Evolutionary conservation across 1,140 invertebrate species (phyloP).

Genomic region (Drosophila arizonae): DNA sequence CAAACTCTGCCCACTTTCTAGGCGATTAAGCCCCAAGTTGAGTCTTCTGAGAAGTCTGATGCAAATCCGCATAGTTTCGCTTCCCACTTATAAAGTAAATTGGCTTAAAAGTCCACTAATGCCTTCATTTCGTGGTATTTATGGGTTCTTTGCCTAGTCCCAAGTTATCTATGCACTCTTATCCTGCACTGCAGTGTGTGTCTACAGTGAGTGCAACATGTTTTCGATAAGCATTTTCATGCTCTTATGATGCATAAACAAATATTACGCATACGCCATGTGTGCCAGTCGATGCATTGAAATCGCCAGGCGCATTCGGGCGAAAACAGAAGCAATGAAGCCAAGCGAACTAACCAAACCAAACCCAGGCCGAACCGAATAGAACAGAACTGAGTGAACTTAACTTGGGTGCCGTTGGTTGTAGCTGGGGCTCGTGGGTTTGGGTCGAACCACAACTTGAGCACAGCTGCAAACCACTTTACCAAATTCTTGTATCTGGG

Average conservation of each 20-base stretch:
- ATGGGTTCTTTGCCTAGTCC: not conserved
- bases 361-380: not conserved
- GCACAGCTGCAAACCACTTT: constrained; percentile 38
- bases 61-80: no score
- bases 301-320: constrained; percentile 31
- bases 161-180: not conserved
- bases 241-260: constrained; percentile 9
- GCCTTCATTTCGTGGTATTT: not conserved
- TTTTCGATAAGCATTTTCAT: constrained; percentile 19
- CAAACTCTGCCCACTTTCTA: not conserved
- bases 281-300: constrained; percentile 20
- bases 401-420: not conserved
- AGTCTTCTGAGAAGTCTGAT: no score
- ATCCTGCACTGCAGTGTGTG: constrained; percentile 1
- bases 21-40: no score
- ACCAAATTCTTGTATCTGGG: constrained; percentile 34
- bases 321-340: constrained; percentile 40
- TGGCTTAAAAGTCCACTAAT: not conserved
- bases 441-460: constrained; percentile 1
- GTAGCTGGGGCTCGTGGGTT: not conserved
- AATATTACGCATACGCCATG: constrained; percentile 42
- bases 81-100: no score
- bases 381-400: constrained; percentile 1
- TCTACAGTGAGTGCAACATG: not conserved
- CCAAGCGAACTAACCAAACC: constrained; percentile 32